Conservation (phyloP, 2,888 invertebrate genomes). For the Punctoribates punctum region DNA sequence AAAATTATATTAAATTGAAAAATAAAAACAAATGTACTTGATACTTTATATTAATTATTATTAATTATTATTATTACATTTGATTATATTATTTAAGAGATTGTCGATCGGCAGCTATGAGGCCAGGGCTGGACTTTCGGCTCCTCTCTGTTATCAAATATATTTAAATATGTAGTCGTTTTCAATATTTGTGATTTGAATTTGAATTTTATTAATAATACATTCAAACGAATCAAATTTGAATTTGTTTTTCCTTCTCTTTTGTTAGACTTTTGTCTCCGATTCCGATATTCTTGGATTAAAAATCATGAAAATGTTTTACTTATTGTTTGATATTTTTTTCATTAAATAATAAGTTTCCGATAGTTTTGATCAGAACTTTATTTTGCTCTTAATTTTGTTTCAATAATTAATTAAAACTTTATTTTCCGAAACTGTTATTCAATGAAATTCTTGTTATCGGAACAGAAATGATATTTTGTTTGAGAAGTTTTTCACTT, state of each 20-base stretch:
- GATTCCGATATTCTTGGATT: background rate
- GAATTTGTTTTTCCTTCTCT: background rate
- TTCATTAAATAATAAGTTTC: too few relatives aligned
- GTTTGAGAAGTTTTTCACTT: too few relatives aligned
- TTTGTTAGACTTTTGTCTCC: background rate
- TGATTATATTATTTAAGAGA: background rate
- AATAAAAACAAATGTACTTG: background rate
- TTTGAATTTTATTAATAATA: slow-evolving; percentile 7
- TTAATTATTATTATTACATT: slow-evolving; percentile 15
- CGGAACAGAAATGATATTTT: too few relatives aligned
- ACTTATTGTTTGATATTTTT: background rate
- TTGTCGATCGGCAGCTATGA: slow-evolving; percentile 9
- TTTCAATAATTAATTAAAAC: too few relatives aligned
- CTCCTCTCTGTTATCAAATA: background rate
- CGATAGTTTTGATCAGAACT: too few relatives aligned
- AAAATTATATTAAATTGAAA: background rate
- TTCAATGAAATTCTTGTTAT: too few relatives aligned
- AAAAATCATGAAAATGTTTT: background rate
- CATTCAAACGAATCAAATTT: slow-evolving; percentile 9
- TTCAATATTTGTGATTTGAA: slow-evolving; percentile 33
- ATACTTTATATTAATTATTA: background rate
- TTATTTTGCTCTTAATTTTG: too few relatives aligned
- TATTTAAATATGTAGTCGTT: slow-evolving; percentile 19
- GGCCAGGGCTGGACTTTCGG: background rate
- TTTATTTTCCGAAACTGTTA: too few relatives aligned